Percentiles rank a stretch among this genome's conserved stretches.
Conservation (phyloP, 2,888 invertebrate species). For the Phaedon cochleariae region DNA sequence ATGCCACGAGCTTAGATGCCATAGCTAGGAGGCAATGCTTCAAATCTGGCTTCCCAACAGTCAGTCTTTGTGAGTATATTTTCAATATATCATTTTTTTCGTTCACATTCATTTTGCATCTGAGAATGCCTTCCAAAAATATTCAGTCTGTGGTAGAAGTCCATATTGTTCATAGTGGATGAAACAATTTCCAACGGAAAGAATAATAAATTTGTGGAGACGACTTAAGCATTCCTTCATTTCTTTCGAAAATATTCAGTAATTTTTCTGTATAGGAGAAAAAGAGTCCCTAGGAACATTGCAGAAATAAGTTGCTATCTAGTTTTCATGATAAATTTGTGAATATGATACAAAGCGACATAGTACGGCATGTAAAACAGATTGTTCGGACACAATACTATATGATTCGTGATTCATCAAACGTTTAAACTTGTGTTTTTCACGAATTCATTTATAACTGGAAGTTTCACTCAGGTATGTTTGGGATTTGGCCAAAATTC, state of each 20-base stretch:
- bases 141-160: too few relatives aligned
- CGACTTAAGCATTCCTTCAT: too few relatives aligned
- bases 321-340: too few relatives aligned
- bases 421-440: not conserved
- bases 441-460: not conserved
- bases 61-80: slow-evolving; percentile 66
- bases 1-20: slow-evolving; percentile 69
- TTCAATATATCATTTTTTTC: not conserved
- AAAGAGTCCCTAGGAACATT: too few relatives aligned
- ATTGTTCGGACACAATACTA: too few relatives aligned
- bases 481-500: not conserved
- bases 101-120: slow-evolving; percentile 32
- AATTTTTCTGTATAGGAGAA: too few relatives aligned
- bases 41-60: slow-evolving; percentile 64
- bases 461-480: not conserved
- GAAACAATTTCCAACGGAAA: too few relatives aligned
- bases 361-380: not conserved
- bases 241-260: too few relatives aligned
- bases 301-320: too few relatives aligned
- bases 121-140: too few relatives aligned
- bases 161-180: too few relatives aligned
- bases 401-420: not conserved
- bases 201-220: too few relatives aligned
- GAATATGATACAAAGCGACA: not conserved
- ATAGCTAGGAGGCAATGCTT: slow-evolving; percentile 65